Conservation (phyloP, 2,113 vertebrate genomes). For the Oophaga pumilio region DNA sequence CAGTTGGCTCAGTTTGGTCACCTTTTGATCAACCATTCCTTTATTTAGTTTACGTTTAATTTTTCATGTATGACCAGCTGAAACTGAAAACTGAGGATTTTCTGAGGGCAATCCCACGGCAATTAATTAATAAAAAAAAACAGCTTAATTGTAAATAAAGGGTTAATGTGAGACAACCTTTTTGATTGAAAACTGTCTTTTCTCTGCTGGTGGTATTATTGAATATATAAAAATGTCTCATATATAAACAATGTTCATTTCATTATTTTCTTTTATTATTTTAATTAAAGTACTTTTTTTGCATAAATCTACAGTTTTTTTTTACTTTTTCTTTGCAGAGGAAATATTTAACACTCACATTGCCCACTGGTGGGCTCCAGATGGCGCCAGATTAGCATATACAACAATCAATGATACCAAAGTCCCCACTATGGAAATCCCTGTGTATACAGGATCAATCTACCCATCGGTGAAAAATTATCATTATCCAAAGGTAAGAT, state of each 20-base stretch:
- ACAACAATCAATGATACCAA: constrained; percentile 92
- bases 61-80: neutral
- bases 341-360: constrained; percentile 91
- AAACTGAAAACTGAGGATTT: too few relatives aligned
- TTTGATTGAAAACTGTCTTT: neutral
- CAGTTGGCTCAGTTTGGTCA: too few relatives aligned
- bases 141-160: neutral
- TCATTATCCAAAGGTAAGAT: constrained; percentile 92
- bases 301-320: neutral
- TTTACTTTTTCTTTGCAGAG: constrained; percentile 72
- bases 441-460: constrained; percentile 81
- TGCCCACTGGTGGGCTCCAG: constrained; percentile 97
- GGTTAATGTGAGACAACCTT: neutral
- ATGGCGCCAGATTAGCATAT: constrained; percentile 89
- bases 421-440: constrained; percentile 93
- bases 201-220: neutral
- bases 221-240: neutral
- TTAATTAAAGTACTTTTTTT: neutral
- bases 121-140: too few relatives aligned
- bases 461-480: constrained; percentile 88
- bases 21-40: neutral
- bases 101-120: too few relatives aligned
- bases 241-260: neutral
- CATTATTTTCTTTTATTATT: neutral
- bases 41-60: neutral